These are phyloP conservation scores for Hipparchia semele DNA, from an alignment of 2,888 invertebrate genomes.

Conservation along the genomic window DNA sequence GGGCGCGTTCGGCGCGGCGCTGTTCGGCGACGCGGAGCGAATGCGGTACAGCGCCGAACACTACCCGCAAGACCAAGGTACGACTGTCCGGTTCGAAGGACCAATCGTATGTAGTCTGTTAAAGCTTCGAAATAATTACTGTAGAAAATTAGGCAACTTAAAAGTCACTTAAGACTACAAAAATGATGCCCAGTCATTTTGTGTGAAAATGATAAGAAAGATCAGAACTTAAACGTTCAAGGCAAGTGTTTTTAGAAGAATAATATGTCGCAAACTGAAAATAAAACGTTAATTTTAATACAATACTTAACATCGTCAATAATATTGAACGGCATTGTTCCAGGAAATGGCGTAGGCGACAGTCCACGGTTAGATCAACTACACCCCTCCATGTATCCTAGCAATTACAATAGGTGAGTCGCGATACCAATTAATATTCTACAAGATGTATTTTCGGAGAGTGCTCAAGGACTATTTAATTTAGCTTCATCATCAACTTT, in stretches of 20 bases:
- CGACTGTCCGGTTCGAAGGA: neutral
- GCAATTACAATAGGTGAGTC: constrained; percentile 70
- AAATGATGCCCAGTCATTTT: too few species aligned
- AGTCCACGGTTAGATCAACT: constrained; percentile 75
- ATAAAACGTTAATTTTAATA: too few species aligned
- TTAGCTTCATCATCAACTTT: too few species aligned
- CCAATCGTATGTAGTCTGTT: neutral
- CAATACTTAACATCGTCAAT: too few species aligned
- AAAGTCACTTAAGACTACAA: neutral
- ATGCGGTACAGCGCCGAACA: constrained; percentile 54
- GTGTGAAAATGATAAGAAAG: too few species aligned
- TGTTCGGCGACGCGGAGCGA: constrained; percentile 59
- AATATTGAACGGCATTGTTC: constrained; percentile 11
- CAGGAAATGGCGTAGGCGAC: constrained; percentile 59
- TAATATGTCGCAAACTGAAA: too few species aligned
- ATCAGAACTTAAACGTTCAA: too few species aligned
- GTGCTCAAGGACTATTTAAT: too few species aligned
- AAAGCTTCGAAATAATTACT: neutral
- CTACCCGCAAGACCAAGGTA: constrained; percentile 65
- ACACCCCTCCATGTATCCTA: constrained; percentile 75
- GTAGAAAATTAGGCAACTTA: too few species aligned
- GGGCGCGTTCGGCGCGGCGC: constrained; percentile 51
- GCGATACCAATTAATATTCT: neutral
- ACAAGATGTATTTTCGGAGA: too few species aligned
- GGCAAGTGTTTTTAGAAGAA: too few species aligned